Conservation (phyloP, 2,113 vertebrate genomes). For the Cisticola juncidis region DNA sequence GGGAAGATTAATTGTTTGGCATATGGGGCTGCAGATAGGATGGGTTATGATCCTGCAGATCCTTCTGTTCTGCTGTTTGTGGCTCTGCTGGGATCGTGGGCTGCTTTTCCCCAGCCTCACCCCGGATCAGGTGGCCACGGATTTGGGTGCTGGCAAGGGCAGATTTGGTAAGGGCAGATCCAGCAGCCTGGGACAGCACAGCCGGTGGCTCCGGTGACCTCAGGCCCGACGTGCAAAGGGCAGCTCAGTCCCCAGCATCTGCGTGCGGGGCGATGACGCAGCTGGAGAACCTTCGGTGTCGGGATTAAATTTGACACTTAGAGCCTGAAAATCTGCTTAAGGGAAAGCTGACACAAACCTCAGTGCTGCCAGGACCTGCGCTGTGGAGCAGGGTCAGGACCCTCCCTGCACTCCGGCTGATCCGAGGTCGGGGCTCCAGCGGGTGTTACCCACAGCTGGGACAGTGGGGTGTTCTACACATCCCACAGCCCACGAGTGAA, state of each 20-base stretch:
- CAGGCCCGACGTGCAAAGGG: not conserved
- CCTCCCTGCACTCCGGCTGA: not conserved
- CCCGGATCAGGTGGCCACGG: fast-evolving
- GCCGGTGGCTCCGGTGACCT: not conserved
- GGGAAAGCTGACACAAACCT: not conserved
- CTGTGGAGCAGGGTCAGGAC: not conserved
- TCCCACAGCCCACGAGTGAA: fast-evolving
- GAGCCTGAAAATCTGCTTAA: not conserved
- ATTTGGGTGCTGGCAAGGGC: too few species aligned
- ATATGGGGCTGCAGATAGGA: not conserved
- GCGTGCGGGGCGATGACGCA: fast-evolving
- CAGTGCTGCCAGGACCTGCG: not conserved
- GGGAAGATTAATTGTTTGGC: not conserved
- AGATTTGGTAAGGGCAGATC: too few species aligned
- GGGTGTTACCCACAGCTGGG: not conserved
- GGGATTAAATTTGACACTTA: not conserved
- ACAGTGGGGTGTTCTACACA: fast-evolving
- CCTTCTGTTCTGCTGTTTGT: not conserved
- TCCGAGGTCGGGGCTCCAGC: fast-evolving
- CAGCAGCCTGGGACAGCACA: fast-evolving
- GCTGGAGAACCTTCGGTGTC: not conserved
- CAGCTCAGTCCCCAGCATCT: not conserved
- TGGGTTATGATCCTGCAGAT: not conserved
- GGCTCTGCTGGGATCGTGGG: fast-evolving
- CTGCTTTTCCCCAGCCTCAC: fast-evolving